Conservation (phyloP, 2,113 vertebrate genomes). For the Phyllostomus discolor region DNA sequence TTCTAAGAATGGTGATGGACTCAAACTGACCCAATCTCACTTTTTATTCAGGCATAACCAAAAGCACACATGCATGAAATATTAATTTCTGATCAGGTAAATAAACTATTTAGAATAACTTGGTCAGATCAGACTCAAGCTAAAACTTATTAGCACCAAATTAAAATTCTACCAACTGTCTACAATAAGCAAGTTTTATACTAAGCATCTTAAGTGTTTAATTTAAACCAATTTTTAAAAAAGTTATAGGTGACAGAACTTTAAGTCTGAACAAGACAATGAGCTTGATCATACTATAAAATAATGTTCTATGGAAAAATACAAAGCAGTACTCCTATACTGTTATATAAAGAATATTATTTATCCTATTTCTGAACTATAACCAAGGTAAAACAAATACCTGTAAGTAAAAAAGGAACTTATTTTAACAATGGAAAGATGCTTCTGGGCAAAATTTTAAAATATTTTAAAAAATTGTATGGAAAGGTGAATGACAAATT, state of each 20-base stretch:
- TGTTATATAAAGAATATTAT: neutral
- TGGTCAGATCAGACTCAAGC: neutral
- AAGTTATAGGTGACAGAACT: neutral
- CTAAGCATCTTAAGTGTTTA: neutral
- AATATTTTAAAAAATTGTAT: neutral
- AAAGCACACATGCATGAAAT: slow-evolving; percentile 1
- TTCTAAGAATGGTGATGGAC: neutral
- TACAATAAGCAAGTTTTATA: neutral
- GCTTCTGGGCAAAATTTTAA: neutral
- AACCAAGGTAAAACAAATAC: neutral
- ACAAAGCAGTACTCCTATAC: neutral
- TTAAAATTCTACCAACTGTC: neutral
- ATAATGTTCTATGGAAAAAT: neutral
- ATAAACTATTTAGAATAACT: slow-evolving; percentile 21
- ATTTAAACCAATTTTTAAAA: neutral
- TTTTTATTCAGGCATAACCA: slow-evolving; percentile 1
- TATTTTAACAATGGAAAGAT: slow-evolving; percentile 3
- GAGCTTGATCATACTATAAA: neutral
- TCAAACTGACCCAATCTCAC: neutral
- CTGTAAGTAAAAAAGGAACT: neutral
- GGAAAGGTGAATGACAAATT: neutral
- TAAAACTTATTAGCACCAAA: slow-evolving; percentile 4
- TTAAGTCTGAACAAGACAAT: neutral
- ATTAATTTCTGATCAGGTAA: neutral
- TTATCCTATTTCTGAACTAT: neutral